These are phyloP conservation scores for Dolichallabes microphthalmus DNA, from an alignment of 2,113 vertebrate genomes.

Conservation along the genomic window DNA sequence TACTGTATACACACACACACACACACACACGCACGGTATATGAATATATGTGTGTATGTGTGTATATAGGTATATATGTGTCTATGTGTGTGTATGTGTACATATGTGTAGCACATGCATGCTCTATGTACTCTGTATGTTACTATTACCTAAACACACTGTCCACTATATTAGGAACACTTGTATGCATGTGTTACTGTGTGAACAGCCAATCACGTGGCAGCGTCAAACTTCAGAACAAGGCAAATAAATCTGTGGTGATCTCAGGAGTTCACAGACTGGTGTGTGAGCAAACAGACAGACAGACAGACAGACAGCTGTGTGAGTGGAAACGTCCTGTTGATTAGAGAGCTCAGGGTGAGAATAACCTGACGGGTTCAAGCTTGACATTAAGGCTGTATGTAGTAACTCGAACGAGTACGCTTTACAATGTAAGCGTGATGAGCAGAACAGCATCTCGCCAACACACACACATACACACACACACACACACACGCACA, in stretches of 20 bases:
- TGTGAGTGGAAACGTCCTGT: not conserved
- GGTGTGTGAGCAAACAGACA: no score
- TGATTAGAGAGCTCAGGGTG: not conserved
- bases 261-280: not conserved
- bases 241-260: not conserved
- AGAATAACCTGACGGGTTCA: not conserved
- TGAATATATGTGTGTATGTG: no score
- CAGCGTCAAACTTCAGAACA: not conserved
- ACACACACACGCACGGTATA: no score
- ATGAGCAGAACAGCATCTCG: not conserved
- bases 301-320: not conserved
- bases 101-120: not conserved
- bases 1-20: no score
- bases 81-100: no score
- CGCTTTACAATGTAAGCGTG: not conserved
- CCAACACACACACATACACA: no score
- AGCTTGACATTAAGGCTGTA: not conserved
- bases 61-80: no score
- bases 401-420: not conserved
- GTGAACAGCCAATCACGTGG: not conserved
- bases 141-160: not conserved
- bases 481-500: no score
- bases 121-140: not conserved
- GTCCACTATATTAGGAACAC: constrained; percentile 1
- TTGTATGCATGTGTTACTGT: not conserved